A percentile compares a stretch with the other conserved stretches of the same genome.
Evolutionary conservation across 1,140 invertebrate genomes (phyloP).

Genomic region (Heliconius hermathena): DNA sequence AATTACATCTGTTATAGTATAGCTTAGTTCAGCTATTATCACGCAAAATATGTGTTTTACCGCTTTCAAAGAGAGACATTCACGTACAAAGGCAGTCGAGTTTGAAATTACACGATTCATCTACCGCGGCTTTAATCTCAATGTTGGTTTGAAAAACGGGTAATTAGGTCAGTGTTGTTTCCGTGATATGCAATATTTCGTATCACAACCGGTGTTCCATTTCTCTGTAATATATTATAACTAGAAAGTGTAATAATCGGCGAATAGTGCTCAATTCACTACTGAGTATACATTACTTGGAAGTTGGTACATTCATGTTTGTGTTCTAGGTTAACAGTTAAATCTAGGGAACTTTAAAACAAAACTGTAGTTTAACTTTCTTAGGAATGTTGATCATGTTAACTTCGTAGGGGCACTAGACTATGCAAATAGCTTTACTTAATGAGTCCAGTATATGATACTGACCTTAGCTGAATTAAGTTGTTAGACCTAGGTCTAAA

Average conservation of each 20-base stretch:
- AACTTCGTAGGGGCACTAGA: background rate
- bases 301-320: background rate
- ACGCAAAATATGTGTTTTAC: conserved; percentile 30
- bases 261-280: background rate
- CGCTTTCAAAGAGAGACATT: conserved; percentile 54
- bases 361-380: background rate
- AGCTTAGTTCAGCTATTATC: conserved; percentile 10
- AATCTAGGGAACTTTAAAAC: background rate
- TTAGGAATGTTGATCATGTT: background rate
- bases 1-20: background rate
- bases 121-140: conserved; percentile 57
- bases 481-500: background rate
- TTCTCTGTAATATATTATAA: background rate
- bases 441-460: background rate
- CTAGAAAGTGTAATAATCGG: background rate
- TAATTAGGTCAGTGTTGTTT: conserved; percentile 58
- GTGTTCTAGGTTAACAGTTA: background rate
- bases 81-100: conserved; percentile 54
- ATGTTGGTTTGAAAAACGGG: conserved; percentile 59
- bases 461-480: conserved; percentile 1
- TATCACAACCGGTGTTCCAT: conserved; percentile 4
- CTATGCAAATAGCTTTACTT: background rate
- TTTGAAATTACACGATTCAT: conserved; percentile 70
- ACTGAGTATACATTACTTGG: background rate
- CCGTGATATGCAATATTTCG: conserved; percentile 25